Evolutionary conservation across 2,113 vertebrate genomes (phyloP), one percentile per base, ranked within the genome.

Genomic region (Gymnocephalus cernua): DNA sequence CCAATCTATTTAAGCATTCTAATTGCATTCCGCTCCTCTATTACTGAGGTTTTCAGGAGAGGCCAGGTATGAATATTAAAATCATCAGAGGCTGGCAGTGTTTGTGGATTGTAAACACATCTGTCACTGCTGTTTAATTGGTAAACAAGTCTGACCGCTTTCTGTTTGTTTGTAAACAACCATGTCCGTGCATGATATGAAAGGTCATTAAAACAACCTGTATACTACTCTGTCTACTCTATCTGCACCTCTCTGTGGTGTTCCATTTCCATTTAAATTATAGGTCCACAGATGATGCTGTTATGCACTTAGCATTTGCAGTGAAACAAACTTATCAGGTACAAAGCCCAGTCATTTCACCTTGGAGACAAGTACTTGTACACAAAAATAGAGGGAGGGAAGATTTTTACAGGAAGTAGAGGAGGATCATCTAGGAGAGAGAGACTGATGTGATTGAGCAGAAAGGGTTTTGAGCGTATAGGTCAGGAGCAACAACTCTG

Each of bases 31-130:
- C 6, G 4, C 35, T 80, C 58, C 38, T 58, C 57, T 67, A 51
- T 70, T 47, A 54, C 56, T 4, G 79, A 79, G 77, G 59, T 71
- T 82, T 88, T 80, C 44, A 47, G 66, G n/a, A 70, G 81, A 85
- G 77, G 67, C 67, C 85, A 93, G 93, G 92, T 93, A 91, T 94
- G 91, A 93, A 93, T 94, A 93, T 93, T 93, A 92, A 93, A 89
- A 80, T 91, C 83, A 91, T 89, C 88, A 68, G 85, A 67, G 79
- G 82, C 82, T 86, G 83, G 59, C 84, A 2, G 73, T 89, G 91
- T 93, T 90, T 91, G 93, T 80, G 86, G 82, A 90, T 81, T 79
- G 91, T 92, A 93, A 94, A 94, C 91, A 94, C 93, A 94, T 93
- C 93, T 94, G 92, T 92, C 90, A 89, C 89, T 79, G 66, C 72